phyloP scores from a whole-genome alignment of 2,888 invertebrate genomes.

The Apamea monoglypha region DNA sequence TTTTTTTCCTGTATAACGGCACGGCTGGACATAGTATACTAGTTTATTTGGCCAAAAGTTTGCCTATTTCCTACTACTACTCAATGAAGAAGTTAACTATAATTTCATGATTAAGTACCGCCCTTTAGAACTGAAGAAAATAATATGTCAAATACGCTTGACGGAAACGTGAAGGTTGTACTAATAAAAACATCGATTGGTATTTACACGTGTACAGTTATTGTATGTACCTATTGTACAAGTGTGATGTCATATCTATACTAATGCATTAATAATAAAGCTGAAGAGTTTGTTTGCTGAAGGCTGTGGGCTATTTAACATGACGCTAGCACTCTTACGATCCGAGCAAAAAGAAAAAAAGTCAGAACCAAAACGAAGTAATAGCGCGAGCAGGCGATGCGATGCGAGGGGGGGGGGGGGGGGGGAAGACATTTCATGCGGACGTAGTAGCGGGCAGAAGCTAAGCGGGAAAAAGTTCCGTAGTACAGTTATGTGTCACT shows the following conservation, averaged over 20 bases:
- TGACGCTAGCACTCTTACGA: not conserved
- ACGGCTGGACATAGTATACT: too few species aligned
- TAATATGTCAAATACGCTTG: conserved; percentile 5
- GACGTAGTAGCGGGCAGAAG: too few species aligned
- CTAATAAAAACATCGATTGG: conserved; percentile 43
- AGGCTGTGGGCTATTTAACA: not conserved
- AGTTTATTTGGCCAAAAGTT: not conserved
- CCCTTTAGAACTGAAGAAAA: conserved; percentile 16
- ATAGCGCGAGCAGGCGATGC: too few species aligned
- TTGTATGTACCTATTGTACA: conserved; percentile 3
- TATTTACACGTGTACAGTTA: conserved; percentile 26
- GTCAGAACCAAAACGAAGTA: not conserved
- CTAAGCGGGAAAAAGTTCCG: not conserved
- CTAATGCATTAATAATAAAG: not conserved
- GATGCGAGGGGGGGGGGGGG: too few species aligned
- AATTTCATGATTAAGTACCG: not conserved
- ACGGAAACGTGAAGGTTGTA: conserved; percentile 33
- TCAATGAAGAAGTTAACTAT: not conserved
- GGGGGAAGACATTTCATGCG: too few species aligned
- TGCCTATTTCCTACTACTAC: not conserved
- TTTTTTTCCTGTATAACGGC: not conserved
- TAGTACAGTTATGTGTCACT: conserved; percentile 7
- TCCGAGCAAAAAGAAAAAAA: not conserved
- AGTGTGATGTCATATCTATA: conserved; percentile 19
- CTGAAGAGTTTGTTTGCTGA: not conserved